Evolutionary conservation across 2,888 invertebrate genomes (phyloP), one percentile per base, ranked within the genome.

Genomic region (Dryococelus australis): DNA sequence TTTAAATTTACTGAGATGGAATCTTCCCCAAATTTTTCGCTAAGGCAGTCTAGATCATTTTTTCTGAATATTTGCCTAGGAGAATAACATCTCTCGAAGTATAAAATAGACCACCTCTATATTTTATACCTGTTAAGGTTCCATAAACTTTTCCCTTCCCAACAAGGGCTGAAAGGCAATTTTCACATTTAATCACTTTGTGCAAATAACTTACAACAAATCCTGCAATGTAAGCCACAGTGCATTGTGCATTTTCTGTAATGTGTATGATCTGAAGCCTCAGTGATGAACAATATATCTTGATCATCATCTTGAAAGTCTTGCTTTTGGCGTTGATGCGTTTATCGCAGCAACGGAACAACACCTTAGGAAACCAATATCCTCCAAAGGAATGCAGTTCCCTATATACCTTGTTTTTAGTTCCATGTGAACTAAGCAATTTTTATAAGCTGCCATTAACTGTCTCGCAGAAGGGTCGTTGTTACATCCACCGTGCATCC

Each of bases 401-500:
- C 43, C 85, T 85, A 26, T 85, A 28, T 16, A 47, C 10, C n/a
- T 51, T 26, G 43, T 10, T 51, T 85, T 85, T 8, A 85, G 47
- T 85, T 85, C 47, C 26, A 47, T 85, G 27, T 35, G 43, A 26
- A 85, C 85, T 26, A 85, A 43, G 13, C 43, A 26, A 20, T 85
- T 85, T 85, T 35, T 35, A 35, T 85, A 28, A 5, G 85, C 35
- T 26, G 85, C 43, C 47, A 51, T 87, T 3, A 87, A 88, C 28
- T 88, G 88, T 43, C 80, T 26, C 12, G 65, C 84, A 84, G 85
- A 86, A 20, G 85, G 88, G 53, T 88, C 88, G 86, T 88, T 78
- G 47, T 87, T 88, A 27, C 53, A 85, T 1, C 85, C 87, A 20
- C 88, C 87, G 13, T 65, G 80, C 24, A 27, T 24, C 16, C 88